These are phyloP conservation scores for Zoanthus solanderi DNA, from an alignment of 92 coral and sea anemone genomes.

Conservation along the genomic window DNA sequence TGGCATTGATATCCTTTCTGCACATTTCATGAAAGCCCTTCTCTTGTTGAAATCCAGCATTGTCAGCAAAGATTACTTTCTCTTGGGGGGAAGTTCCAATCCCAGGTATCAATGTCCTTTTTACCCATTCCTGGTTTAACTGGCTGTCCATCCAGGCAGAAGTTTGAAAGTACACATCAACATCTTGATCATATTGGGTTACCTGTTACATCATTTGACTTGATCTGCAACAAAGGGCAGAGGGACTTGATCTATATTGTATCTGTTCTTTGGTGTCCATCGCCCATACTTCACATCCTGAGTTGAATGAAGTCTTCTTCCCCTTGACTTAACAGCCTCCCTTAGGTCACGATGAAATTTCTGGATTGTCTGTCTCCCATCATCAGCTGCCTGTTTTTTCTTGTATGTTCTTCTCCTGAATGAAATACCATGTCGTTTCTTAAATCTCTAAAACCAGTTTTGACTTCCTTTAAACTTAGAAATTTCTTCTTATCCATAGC, in stretches of 20 bases:
- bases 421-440: conserved; percentile 51
- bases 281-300: conserved; percentile 59
- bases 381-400: conserved; percentile 56
- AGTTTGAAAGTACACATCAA: conserved; percentile 33
- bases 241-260: conserved; percentile 58
- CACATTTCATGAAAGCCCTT: conserved; percentile 50
- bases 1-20: conserved; percentile 40
- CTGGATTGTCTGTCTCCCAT: conserved; percentile 52
- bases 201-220: conserved; percentile 49
- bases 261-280: conserved; percentile 54
- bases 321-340: conserved; percentile 45
- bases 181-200: conserved; percentile 47
- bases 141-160: conserved; percentile 49
- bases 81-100: conserved; percentile 12
- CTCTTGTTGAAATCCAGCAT: conserved; percentile 47
- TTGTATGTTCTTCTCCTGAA: conserved; percentile 55
- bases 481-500: conserved; percentile 67
- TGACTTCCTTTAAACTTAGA: conserved; percentile 67
- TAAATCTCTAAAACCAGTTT: conserved; percentile 52
- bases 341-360: conserved; percentile 51
- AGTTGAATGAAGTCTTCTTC: conserved; percentile 47
- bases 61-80: conserved; percentile 43
- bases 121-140: conserved; percentile 38
- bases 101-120: conserved; percentile 37
- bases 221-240: conserved; percentile 56